Percentiles rank a stretch among this genome's conserved stretches.
Evolutionary conservation across 2,888 invertebrate genomes (phyloP).

Genomic region (Chironomus riparius): DNA sequence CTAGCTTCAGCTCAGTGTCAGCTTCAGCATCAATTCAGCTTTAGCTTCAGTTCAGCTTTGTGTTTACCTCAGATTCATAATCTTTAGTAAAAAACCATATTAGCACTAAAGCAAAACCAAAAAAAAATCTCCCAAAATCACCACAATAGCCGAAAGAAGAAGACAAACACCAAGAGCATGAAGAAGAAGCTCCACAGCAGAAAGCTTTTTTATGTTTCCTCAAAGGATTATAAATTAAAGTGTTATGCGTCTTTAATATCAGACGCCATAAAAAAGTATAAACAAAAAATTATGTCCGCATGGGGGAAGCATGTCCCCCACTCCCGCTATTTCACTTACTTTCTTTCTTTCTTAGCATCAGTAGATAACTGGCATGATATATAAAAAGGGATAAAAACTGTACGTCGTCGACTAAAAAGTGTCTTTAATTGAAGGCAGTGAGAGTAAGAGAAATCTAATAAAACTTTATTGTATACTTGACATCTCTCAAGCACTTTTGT

Average conservation of each 20-base stretch:
- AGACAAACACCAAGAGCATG: neutral
- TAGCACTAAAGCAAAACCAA: too few species aligned
- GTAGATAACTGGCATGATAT: neutral
- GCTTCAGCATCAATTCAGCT: too few species aligned
- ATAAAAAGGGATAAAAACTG: neutral
- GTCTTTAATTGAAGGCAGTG: neutral
- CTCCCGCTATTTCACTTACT: too few species aligned
- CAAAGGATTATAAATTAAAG: slow-evolving; percentile 14
- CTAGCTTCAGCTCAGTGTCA: too few species aligned
- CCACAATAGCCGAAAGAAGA: too few species aligned
- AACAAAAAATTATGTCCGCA: slow-evolving; percentile 5
- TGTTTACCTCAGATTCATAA: too few species aligned
- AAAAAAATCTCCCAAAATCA: too few species aligned
- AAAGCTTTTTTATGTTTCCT: slow-evolving; percentile 8
- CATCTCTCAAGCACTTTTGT: neutral
- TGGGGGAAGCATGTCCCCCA: neutral
- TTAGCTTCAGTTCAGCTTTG: too few species aligned
- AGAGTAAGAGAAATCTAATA: slow-evolving; percentile 6
- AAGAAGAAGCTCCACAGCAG: neutral
- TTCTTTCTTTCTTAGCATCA: neutral
- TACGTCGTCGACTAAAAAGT: neutral
- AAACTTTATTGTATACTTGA: slow-evolving; percentile 9
- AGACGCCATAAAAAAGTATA: neutral
- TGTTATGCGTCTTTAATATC: slow-evolving; percentile 11
- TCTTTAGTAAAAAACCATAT: too few species aligned